These are phyloP conservation scores for Rhingia campestris DNA, from an alignment of 2,888 invertebrate genomes.

Conservation along the genomic window DNA sequence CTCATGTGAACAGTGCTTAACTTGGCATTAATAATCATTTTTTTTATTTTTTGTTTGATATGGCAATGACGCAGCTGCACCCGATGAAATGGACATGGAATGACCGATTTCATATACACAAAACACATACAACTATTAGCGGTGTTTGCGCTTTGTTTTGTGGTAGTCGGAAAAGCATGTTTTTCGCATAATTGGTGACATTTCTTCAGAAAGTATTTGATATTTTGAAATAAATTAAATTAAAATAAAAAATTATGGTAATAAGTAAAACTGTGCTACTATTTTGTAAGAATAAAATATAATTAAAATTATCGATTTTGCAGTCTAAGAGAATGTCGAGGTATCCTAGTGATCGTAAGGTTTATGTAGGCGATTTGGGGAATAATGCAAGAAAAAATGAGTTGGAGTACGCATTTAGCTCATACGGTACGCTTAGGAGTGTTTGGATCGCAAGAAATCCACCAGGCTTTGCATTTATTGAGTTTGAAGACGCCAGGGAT, in stretches of 20 bases:
- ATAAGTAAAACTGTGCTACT: conserved; percentile 23
- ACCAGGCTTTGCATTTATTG: conserved; percentile 97
- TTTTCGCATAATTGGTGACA: conserved; percentile 47
- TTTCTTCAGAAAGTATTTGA: conserved; percentile 18
- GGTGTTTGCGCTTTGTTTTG: too few relatives aligned
- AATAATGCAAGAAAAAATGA: conserved; percentile 95
- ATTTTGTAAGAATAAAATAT: neutral
- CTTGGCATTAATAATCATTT: too few relatives aligned
- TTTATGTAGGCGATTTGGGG: conserved; percentile 97
- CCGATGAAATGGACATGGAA: too few relatives aligned
- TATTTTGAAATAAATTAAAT: conserved; percentile 18
- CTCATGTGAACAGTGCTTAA: too few relatives aligned
- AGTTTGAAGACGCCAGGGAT: conserved; percentile 94
- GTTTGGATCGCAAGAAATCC: conserved; percentile 98
- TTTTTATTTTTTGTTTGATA: too few relatives aligned
- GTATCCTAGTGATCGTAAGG: conserved; percentile 94
- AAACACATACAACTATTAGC: too few relatives aligned
- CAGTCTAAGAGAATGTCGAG: conserved; percentile 86
- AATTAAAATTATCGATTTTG: conserved; percentile 66
- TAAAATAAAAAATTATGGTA: conserved; percentile 46
- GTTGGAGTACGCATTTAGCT: conserved; percentile 95
- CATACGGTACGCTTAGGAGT: conserved; percentile 95
- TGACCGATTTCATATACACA: too few relatives aligned
- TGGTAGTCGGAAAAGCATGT: too few relatives aligned
- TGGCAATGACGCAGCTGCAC: too few relatives aligned